Conservation (phyloP, 2,113 vertebrate species). For the Hemiscyllium ocellatum region DNA sequence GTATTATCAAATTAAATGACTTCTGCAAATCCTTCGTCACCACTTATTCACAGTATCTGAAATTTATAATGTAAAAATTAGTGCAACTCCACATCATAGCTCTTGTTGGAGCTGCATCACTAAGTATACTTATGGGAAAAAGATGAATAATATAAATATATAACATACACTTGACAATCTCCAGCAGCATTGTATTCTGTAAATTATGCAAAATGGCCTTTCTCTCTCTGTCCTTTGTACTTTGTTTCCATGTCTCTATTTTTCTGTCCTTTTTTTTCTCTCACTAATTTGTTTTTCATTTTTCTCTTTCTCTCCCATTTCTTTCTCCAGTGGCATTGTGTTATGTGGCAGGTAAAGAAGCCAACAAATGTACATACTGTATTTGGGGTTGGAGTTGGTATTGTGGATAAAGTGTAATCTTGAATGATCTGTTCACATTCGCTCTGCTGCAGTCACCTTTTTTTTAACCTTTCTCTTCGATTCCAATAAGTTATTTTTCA, state of each 20-base stretch:
- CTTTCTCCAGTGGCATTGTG: background rate
- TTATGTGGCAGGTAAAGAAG: background rate
- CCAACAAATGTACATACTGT: background rate
- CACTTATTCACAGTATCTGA: no score
- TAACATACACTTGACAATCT: background rate
- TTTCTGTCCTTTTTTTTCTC: background rate
- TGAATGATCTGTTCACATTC: background rate
- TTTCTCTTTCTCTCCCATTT: background rate
- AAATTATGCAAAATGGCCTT: background rate
- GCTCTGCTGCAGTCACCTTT: background rate
- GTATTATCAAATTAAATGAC: no score
- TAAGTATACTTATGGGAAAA: background rate
- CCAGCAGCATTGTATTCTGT: background rate
- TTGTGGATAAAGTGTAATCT: background rate
- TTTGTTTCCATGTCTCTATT: background rate
- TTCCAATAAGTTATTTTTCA: background rate
- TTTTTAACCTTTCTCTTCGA: background rate
- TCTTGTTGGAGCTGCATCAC: no score
- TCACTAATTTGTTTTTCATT: background rate
- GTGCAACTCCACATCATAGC: no score
- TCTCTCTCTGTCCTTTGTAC: background rate
- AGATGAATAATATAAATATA: background rate
- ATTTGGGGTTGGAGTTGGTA: background rate
- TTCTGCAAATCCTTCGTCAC: no score
- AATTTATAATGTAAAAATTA: no score